A percentile compares a stretch with the other conserved stretches of the same genome.
Conservation (phyloP, 2,113 vertebrate species). For the Nothobranchius furzeri region DNA sequence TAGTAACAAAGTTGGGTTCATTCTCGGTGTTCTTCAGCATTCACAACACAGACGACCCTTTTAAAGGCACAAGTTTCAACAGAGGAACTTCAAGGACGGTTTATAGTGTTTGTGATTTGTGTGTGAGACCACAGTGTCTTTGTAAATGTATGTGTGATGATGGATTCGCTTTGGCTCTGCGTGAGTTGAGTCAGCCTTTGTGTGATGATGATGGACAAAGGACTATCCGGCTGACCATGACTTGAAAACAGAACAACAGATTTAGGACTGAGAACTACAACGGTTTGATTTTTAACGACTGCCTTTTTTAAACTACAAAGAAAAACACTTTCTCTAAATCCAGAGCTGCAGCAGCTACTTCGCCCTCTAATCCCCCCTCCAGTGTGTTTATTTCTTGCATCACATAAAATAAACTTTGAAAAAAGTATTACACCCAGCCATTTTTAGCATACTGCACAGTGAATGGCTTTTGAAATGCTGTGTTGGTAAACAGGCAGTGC, state of each 20-base stretch:
- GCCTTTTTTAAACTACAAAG: slow-evolving; percentile 15
- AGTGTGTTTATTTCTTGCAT: slow-evolving; percentile 21
- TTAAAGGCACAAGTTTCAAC: slow-evolving; percentile 39
- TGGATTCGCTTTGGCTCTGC: slow-evolving; percentile 48
- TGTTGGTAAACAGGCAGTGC: slow-evolving; percentile 30
- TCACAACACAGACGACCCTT: slow-evolving; percentile 25
- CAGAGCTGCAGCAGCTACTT: slow-evolving; percentile 9
- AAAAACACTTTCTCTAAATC: slow-evolving; percentile 7
- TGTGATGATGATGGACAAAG: slow-evolving; percentile 6
- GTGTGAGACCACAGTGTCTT: slow-evolving; percentile 25
- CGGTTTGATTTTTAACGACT: neutral
- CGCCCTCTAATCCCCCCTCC: slow-evolving; percentile 5
- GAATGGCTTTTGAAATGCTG: slow-evolving; percentile 32
- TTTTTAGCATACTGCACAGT: slow-evolving; percentile 16
- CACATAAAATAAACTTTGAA: slow-evolving; percentile 4
- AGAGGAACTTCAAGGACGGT: slow-evolving; percentile 47
- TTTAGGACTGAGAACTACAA: neutral
- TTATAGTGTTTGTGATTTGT: slow-evolving; percentile 41
- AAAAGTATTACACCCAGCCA: slow-evolving; percentile 28
- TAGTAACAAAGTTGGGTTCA: slow-evolving; percentile 46
- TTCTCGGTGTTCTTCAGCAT: slow-evolving; percentile 23
- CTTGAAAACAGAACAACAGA: slow-evolving; percentile 20
- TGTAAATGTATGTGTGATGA: slow-evolving; percentile 32
- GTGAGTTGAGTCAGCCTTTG: slow-evolving; percentile 14
- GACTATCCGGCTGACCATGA: slow-evolving; percentile 12